Conservation (phyloP, 1,140 invertebrate species). For the Drosophila fuyamai region DNA sequence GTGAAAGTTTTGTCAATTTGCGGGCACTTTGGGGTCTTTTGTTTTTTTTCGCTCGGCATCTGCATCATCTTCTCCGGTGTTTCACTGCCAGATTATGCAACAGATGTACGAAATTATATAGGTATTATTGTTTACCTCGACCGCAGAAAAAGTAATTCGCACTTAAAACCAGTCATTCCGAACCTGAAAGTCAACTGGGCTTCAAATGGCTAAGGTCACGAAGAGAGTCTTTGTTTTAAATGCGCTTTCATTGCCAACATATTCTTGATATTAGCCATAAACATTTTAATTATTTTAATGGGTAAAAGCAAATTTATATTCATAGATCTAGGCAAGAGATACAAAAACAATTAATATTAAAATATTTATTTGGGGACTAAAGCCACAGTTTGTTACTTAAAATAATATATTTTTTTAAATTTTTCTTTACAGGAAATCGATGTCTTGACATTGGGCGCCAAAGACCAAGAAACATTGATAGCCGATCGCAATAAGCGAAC, state of each 20-base stretch:
- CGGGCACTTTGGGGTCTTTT: constrained; percentile 34
- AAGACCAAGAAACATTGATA: constrained; percentile 85
- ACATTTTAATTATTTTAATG: not conserved
- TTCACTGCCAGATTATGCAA: constrained; percentile 50
- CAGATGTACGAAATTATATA: constrained; percentile 31
- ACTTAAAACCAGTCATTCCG: constrained; percentile 30
- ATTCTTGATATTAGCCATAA: constrained; percentile 6
- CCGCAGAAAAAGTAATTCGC: constrained; percentile 24
- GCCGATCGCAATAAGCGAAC: constrained; percentile 90
- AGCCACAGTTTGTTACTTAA: no score
- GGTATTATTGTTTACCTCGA: constrained; percentile 2
- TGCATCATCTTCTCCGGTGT: constrained; percentile 14
- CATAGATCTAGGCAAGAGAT: no score
- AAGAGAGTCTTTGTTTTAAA: constrained; percentile 1
- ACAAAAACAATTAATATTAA: no score
- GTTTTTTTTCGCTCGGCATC: constrained; percentile 22
- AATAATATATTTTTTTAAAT: no score
- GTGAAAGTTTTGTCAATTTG: constrained; percentile 72
- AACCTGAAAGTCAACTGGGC: constrained; percentile 13
- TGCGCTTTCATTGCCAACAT: not conserved
- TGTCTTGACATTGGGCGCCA: constrained; percentile 85
- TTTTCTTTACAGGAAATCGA: constrained; percentile 85
- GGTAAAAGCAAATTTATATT: no score
- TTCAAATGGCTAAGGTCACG: constrained; percentile 32
- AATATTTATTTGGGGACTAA: not conserved